Evolutionary conservation across 2,113 vertebrate species (phyloP), one percentile per base, ranked within the genome.

Genomic region (Pongo abelii): DNA sequence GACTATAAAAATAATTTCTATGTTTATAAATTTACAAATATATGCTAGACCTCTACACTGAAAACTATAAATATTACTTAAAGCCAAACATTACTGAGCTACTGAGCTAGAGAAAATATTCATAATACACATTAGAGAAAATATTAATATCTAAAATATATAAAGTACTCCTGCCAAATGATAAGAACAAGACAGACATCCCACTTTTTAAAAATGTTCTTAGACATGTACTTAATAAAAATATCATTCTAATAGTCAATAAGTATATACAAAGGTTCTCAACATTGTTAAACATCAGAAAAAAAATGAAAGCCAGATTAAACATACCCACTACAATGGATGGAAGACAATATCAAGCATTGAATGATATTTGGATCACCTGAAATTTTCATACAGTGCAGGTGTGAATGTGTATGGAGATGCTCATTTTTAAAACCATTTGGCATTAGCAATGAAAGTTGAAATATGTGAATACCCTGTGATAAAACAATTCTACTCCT

Each of bases 241-340:
- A 87, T 92, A 77, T 70, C 75, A 78, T 46, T 90, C 43, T 59
- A 83, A 67, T 18, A 90, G 38, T 7, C 13, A 46, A 35, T 1
- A 67, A 20, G 25, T 93, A 20, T 17, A 75, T 52, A 20, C 16
- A 67, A 40, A 74, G 20, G 8, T 91, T 75, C n/a, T 91, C 4
- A 70, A 84, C 9, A 89, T 83, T 27, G 30, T 43, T 61, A 95
- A n/a, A 77, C 3, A 96, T 70, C 91, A 22, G 7, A 78, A 93
- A 96, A 91, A 8, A 89, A 95, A 86, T 72, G 18, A 93, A 86
- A 90, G 10, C 22, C 18, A 84, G 50, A 83, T 57, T 88, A 89
- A 81, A 81, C 6, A 67, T 50, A 78, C 1, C 27, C 30, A 59
- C 17, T 48, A 55, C 4, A 78, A 40, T 69, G 50, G 27, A 40